phyloP scores from a whole-genome alignment of 2,888 invertebrate genomes.

The Lithophane socia region DNA sequence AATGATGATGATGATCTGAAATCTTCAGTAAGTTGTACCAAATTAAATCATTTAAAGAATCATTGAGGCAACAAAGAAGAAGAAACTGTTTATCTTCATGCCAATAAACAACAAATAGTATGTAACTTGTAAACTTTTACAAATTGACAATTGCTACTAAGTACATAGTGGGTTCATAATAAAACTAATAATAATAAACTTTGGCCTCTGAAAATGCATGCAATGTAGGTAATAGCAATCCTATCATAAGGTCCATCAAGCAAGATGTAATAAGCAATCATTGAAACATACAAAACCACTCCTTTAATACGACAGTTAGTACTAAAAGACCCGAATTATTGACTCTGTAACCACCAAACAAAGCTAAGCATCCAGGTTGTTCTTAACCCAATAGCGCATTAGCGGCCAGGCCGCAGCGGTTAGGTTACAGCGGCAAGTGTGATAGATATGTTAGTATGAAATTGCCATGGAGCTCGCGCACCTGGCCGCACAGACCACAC shows the following conservation, averaged over 20 bases:
- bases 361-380: not conserved
- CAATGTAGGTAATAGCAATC: not conserved
- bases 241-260: not conserved
- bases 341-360: not conserved
- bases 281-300: slow-evolving; percentile 1
- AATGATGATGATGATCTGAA: not conserved
- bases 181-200: not conserved
- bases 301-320: not conserved
- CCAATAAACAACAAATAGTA: too few species aligned
- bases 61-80: not conserved
- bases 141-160: too few species aligned
- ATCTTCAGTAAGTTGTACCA: not conserved
- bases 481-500: too few species aligned
- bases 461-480: too few species aligned
- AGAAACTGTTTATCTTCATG: not conserved
- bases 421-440: too few species aligned
- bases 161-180: not conserved
- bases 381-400: too few species aligned
- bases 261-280: not conserved
- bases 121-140: too few species aligned
- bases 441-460: too few species aligned
- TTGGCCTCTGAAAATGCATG: not conserved
- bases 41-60: not conserved
- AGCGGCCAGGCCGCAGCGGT: too few species aligned
- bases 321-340: slow-evolving; percentile 16